Base-by-base conservation (phyloP, 2,113 vertebrate species). In the Camarhynchus parvulus region DNA sequence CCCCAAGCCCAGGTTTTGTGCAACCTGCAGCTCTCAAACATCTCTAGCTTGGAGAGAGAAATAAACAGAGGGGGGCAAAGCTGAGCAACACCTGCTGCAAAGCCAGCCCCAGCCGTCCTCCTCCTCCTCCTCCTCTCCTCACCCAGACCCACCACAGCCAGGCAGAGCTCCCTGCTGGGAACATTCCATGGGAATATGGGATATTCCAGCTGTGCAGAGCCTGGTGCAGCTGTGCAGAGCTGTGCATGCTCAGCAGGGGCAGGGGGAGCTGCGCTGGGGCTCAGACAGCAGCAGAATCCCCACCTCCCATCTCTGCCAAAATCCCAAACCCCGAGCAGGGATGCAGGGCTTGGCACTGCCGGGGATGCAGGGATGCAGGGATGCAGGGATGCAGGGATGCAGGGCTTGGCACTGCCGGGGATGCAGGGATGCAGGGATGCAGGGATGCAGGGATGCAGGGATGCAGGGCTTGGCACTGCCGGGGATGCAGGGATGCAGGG, bases 51-150 rank as follows among this genome's bases (percentile, higher is more conserved):
- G 53, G 80, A 81, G 72, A 44, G 86, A 81, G 76, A 53, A 49
- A 35, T 2, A 27, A 63, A 25, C 5, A 56, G 21, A 35, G 41
- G 58, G 59, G 25, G 66, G 82, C 53, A 62, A 82, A 88, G 53
- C 83, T n/a, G 70, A 73, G 58, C 69, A 76, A 7, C 82, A 88
- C 42, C 75, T 76, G 82, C 82, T 41, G 67, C 90, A 91, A 69
- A 83, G 13, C 39, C 90, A 67, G 52, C 35, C 53, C 44, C 66
- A 46, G 58, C 39, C 49, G 33, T 69, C 80, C 50, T 73, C 62
- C 39, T 74, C 24, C 64, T 61, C 56, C 56, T 69, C 67, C 41
- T 73, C 55, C 55, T 75, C 49, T 82, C 23, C 72, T 41, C 47
- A 19, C 12, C 49, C 87, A n/a, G 69, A 27, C 5, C 44, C 39